Conservation (phyloP, 2,113 vertebrate genomes). For the Ageneiosus marmoratus region DNA sequence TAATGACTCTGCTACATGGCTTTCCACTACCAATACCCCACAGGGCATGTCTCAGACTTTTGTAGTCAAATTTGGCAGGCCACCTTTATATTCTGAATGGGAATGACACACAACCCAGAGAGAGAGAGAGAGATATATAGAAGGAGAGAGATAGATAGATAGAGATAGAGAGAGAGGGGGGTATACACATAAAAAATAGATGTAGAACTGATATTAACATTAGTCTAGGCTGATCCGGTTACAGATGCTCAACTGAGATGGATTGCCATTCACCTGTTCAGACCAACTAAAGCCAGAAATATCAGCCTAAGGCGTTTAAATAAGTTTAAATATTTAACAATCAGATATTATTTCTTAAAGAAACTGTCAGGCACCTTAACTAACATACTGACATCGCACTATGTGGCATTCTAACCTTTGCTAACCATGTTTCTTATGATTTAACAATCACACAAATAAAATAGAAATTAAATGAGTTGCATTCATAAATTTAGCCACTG, state of each 20-base stretch:
- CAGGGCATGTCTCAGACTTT: conserved; percentile 62
- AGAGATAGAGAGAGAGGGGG: conserved; percentile 25
- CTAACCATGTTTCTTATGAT: background rate
- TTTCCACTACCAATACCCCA: conserved; percentile 70
- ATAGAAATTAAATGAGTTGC: background rate
- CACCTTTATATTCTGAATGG: conserved; percentile 39
- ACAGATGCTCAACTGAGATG: background rate
- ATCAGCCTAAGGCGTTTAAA: no score
- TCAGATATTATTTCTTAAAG: background rate
- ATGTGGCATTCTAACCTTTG: background rate
- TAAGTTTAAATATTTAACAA: background rate
- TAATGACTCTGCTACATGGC: conserved; percentile 67
- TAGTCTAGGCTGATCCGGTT: background rate
- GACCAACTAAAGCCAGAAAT: no score
- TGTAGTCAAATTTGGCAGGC: conserved; percentile 46
- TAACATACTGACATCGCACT: background rate
- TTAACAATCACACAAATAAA: background rate
- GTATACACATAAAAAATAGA: background rate
- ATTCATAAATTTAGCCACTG: background rate
- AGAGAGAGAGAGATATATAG: conserved; percentile 1
- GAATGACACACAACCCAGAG: background rate
- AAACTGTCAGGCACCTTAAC: background rate
- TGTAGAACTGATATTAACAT: background rate
- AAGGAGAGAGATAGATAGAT: conserved; percentile 28
- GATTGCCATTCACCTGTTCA: background rate